Conservation (phyloP, 2,888 invertebrate genomes). For the Agapetus fuscipes region DNA sequence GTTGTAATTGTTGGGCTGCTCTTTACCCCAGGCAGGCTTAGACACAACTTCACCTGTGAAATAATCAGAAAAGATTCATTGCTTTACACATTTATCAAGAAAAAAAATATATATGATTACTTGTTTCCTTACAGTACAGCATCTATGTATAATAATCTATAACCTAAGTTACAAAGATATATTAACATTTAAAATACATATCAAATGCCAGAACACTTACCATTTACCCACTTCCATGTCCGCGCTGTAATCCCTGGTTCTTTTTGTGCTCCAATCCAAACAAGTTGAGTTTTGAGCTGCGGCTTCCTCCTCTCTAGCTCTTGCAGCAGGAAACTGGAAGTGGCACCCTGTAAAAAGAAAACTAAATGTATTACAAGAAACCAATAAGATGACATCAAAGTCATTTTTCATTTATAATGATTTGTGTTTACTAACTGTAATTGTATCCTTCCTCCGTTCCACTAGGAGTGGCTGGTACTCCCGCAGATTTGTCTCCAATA, state of each 20-base stretch:
- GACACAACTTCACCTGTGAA: constrained; percentile 63
- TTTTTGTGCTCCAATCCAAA: constrained; percentile 87
- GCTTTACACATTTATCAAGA: not conserved
- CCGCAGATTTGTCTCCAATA: no score
- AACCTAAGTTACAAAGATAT: no score
- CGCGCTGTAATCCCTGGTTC: constrained; percentile 74
- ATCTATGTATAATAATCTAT: no score
- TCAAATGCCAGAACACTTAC: constrained; percentile 39
- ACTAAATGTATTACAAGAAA: no score
- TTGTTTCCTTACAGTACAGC: not conserved
- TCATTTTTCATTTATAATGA: no score
- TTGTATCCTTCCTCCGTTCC: no score
- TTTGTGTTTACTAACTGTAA: no score
- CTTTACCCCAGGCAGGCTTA: constrained; percentile 83
- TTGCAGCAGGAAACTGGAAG: constrained; percentile 59
- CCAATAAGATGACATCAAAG: no score
- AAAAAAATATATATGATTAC: not conserved
- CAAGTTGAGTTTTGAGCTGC: constrained; percentile 72
- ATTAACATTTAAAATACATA: no score
- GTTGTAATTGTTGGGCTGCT: constrained; percentile 92
- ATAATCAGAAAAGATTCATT: constrained; percentile 14
- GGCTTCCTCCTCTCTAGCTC: constrained; percentile 74
- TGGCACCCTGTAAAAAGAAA: constrained; percentile 40
- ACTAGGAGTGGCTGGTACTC: no score
- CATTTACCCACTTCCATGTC: constrained; percentile 86